Evolutionary conservation across 2,888 invertebrate species (phyloP).

Genomic region (Standfussiana lucernea): DNA sequence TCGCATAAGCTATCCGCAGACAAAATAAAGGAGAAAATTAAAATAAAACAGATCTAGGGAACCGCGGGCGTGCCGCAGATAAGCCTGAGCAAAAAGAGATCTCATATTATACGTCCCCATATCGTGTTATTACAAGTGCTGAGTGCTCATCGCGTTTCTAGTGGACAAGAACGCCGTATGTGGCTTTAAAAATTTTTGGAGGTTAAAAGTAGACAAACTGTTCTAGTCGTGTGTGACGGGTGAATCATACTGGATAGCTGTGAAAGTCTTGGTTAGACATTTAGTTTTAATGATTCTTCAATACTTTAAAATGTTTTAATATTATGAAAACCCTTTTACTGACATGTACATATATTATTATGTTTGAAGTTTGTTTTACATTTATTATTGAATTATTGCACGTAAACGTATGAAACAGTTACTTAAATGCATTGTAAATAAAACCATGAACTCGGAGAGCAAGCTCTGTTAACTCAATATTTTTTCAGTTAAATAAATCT

Average conservation of each 20-base stretch:
- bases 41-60: conserved; percentile 75
- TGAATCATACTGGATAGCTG: background rate
- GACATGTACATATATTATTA: background rate
- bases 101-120: conserved; percentile 80
- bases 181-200: conserved; percentile 50
- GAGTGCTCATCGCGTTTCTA: conserved; percentile 68
- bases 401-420: background rate
- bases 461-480: background rate
- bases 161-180: conserved; percentile 64
- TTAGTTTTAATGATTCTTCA: background rate
- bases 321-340: background rate
- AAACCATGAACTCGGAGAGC: background rate
- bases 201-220: background rate
- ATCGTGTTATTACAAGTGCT: conserved; percentile 84
- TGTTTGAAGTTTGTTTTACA: background rate
- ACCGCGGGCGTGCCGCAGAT: conserved; percentile 68
- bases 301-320: background rate
- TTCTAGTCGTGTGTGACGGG: background rate
- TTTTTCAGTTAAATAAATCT: conserved; percentile 12
- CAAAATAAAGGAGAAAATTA: conserved; percentile 69
- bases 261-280: background rate
- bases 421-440: background rate
- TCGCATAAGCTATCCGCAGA: conserved; percentile 19
- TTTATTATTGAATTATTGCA: background rate
- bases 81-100: conserved; percentile 79